Conservation (phyloP, 2,888 invertebrate genomes). For the Mythimna ferrago region DNA sequence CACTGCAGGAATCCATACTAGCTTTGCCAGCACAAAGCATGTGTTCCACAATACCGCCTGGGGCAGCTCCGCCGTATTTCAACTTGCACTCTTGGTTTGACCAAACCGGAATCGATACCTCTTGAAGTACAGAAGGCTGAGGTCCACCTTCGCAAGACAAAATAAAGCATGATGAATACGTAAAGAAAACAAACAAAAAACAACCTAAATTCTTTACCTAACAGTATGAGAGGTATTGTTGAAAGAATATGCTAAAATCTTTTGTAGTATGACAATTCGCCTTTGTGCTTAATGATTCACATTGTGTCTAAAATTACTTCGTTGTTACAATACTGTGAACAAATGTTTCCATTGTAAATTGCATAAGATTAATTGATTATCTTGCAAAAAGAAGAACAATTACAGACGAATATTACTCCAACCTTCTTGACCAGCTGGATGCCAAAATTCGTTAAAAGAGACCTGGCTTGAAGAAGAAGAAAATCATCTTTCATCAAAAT, state of each 20-base stretch:
- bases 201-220: neutral
- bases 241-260: constrained; percentile 22
- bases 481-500: too few species aligned
- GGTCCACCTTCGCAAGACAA: constrained; percentile 92
- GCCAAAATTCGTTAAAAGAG: too few species aligned
- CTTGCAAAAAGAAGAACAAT: too few species aligned
- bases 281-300: constrained; percentile 25
- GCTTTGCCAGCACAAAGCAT: constrained; percentile 97
- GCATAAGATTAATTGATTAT: too few species aligned
- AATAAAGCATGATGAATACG: constrained; percentile 20
- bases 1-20: constrained; percentile 97
- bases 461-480: too few species aligned
- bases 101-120: constrained; percentile 96
- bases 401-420: too few species aligned
- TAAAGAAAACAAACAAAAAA: constrained; percentile 23
- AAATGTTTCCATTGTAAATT: neutral
- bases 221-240: constrained; percentile 6
- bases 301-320: constrained; percentile 7
- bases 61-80: constrained; percentile 96
- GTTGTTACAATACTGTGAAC: neutral
- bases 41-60: constrained; percentile 96
- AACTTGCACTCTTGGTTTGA: constrained; percentile 94
- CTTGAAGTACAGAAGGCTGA: constrained; percentile 95
- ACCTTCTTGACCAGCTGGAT: too few species aligned
- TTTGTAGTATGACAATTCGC: constrained; percentile 12